Evolutionary conservation across 2,113 vertebrate genomes (phyloP), one percentile per base, ranked within the genome.

Genomic region (Sinocyclocheilus rhinocerous): DNA sequence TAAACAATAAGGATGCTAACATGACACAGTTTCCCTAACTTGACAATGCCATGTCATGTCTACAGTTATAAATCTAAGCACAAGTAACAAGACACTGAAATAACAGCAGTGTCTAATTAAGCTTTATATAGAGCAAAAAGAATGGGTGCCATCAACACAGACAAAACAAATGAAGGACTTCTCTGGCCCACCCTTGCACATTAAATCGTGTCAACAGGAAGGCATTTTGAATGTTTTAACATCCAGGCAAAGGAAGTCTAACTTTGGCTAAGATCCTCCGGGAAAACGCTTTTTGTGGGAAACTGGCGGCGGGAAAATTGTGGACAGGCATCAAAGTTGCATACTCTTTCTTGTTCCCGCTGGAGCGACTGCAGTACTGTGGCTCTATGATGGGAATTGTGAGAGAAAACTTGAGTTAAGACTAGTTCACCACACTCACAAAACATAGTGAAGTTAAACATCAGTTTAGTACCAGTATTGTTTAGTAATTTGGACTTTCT

Each of bases 241-340:
- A 26, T 59, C 45, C 29, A 57, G 55, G 59, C 16, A 73, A 50
- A 83, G 48, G 81, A 75, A 33, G 24, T 65, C 76, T 73, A 61
- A 87, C 67, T 84, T 84, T 84, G 78, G 77, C 52, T 39, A 29
- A 42, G 36, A 29, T 73, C 55, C 81, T 83, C n/a, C 7, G 63
- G 36, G 39, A 84, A 69, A 50, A 33, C 33, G 26, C 26, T 76
- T 36, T 82, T 59, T 63, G 48, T 22, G 50, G 82, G 73, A 50
- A 76, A 76, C 6, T 45, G 42, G 76, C n/a, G 82, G 61, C 20
- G 26, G 48, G 86, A 79, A 80, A 80, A n/a, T 79, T 73, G 76
- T 52, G 86, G 67, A 67, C 67, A 59, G 81, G 72, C 86, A 7
- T 87, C 81, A 87, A 84, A 77, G 50, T 77, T 57, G 76, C 26